phyloP scores from a whole-genome alignment of 1,140 invertebrate species.

The Apis dorsata region DNA sequence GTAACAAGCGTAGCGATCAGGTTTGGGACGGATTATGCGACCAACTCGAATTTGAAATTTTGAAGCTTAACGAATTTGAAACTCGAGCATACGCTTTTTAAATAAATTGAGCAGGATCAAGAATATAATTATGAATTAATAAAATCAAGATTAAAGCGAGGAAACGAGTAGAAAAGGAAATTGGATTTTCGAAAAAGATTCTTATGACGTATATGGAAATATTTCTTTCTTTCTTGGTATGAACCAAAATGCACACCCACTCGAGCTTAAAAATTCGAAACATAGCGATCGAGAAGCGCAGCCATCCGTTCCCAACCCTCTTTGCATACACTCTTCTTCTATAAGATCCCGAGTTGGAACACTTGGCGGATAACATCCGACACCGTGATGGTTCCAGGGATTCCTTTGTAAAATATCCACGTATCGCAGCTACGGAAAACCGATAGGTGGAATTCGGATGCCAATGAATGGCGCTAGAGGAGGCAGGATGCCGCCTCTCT shows the following conservation, averaged over 20 bases:
- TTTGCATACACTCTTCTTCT: conserved; percentile 8
- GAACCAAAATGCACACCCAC: too few species aligned
- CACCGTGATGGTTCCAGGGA: not conserved
- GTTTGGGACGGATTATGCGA: too few species aligned
- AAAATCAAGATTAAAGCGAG: too few species aligned
- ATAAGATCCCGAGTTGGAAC: not conserved
- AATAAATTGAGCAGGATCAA: too few species aligned
- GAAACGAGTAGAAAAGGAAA: too few species aligned
- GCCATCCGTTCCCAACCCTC: not conserved
- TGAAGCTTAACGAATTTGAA: too few species aligned
- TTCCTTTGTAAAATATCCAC: conserved; percentile 25
- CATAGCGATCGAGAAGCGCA: not conserved
- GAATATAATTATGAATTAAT: too few species aligned
- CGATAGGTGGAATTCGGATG: conserved; percentile 15
- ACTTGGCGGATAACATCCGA: not conserved
- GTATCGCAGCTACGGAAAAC: conserved; percentile 14
- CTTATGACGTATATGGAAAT: not conserved
- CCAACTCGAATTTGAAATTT: too few species aligned
- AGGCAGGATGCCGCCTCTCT: not conserved
- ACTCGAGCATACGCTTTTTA: too few species aligned
- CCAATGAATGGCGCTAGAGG: conserved; percentile 4
- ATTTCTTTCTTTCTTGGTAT: too few species aligned
- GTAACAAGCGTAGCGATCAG: too few species aligned
- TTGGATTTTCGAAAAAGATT: not conserved
- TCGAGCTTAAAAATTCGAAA: conserved; percentile 20